Evolutionary conservation across 2,888 invertebrate species (phyloP).

Genomic region (Pinctada fucata): DNA sequence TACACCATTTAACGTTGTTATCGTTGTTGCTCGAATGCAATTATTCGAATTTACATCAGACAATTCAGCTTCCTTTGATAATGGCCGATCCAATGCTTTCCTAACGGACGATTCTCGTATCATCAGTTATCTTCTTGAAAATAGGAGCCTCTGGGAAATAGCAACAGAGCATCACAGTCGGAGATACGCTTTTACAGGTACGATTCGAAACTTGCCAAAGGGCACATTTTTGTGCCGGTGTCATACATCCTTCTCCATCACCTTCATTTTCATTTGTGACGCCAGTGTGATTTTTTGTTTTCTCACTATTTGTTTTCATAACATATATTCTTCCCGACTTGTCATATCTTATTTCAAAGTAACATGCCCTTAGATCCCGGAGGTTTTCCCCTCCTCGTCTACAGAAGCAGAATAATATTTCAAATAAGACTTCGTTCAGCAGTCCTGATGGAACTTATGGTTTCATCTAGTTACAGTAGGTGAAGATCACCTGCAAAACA

Average conservation of each 20-base stretch:
- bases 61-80: neutral
- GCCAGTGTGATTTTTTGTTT: too few species aligned
- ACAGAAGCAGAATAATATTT: too few species aligned
- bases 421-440: too few species aligned
- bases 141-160: constrained; percentile 15
- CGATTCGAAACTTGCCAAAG: constrained; percentile 28
- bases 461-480: too few species aligned
- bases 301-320: too few species aligned
- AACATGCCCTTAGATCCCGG: too few species aligned
- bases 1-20: neutral
- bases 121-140: neutral
- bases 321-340: too few species aligned
- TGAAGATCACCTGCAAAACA: too few species aligned
- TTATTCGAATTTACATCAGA: constrained; percentile 1
- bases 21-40: constrained; percentile 6
- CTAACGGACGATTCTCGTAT: neutral
- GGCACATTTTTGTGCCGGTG: constrained; percentile 12
- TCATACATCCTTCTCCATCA: constrained; percentile 34
- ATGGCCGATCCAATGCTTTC: constrained; percentile 2
- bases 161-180: constrained; percentile 21
- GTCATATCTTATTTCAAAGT: too few species aligned
- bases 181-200: constrained; percentile 13
- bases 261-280: neutral
- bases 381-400: too few species aligned
- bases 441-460: too few species aligned